Percentiles rank a stretch among this genome's conserved stretches.
Conservation (phyloP, 2,888 invertebrate species). For the Boloria euphrosyne region DNA sequence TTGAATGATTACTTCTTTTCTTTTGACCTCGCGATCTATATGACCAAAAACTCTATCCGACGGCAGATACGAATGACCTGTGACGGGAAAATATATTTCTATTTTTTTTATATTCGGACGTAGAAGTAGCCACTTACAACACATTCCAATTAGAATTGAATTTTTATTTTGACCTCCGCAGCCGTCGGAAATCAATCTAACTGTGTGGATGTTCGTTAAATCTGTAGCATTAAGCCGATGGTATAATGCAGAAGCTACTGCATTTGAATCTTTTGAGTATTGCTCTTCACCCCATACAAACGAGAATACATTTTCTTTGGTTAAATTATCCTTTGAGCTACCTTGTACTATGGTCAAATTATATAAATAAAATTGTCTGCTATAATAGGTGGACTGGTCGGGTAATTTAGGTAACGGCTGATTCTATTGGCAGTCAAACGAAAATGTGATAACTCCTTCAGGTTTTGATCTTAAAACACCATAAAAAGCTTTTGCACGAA, state of each 20-base stretch:
- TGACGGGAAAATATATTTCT: slow-evolving; percentile 19
- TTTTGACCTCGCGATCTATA: slow-evolving; percentile 9
- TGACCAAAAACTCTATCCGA: slow-evolving; percentile 14
- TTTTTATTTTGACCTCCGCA: slow-evolving; percentile 34
- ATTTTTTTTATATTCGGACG: slow-evolving; percentile 10
- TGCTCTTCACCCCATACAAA: slow-evolving; percentile 46
- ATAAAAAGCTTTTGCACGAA: slow-evolving; percentile 35
- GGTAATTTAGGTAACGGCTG: slow-evolving; percentile 42
- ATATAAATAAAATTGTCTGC: slow-evolving; percentile 44
- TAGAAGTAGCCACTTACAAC: slow-evolving; percentile 16
- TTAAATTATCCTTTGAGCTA: slow-evolving; percentile 34
- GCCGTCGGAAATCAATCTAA: slow-evolving; percentile 19
- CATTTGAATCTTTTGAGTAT: slow-evolving; percentile 43
- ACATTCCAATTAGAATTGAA: slow-evolving; percentile 10
- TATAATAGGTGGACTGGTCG: slow-evolving; percentile 45
- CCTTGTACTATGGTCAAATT: slow-evolving; percentile 44
- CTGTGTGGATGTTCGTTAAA: slow-evolving; percentile 13
- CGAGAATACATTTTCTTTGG: slow-evolving; percentile 39
- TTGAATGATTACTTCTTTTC: slow-evolving; percentile 11
- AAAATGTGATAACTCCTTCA: slow-evolving; percentile 38
- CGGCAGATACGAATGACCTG: slow-evolving; percentile 17
- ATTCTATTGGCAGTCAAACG: slow-evolving; percentile 44
- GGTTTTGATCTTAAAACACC: too few species aligned
- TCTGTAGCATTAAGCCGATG: slow-evolving; percentile 32
- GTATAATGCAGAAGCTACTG: slow-evolving; percentile 44